Evolutionary conservation across 2,888 invertebrate species (phyloP), one percentile per base, ranked within the genome.

Genomic region (Kryphioiulus occultus): DNA sequence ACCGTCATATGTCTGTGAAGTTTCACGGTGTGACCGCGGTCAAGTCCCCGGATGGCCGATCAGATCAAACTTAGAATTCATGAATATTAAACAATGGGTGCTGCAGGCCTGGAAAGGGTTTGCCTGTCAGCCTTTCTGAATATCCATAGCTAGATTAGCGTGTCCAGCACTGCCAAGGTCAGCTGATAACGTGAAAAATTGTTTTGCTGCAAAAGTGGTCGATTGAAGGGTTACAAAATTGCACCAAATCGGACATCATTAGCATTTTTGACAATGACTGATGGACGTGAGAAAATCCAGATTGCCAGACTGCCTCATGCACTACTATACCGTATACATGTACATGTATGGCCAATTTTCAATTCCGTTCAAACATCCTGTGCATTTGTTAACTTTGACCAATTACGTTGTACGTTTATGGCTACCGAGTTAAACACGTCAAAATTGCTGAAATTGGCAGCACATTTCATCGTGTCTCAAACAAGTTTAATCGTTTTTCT

Each of bases 201-300:
- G 53, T n/a, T 53, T 53, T 53, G 17, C n/a, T 53, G 19, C 12
- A 19, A 53, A 53, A 53, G 17, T 53, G 53, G 53, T 53, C 53
- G 17, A 53, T 53, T 53, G 53, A n/a, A 17, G 12, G 53, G 12
- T 19, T 53, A 53, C 19, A n/a, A 53, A 53, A 53, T 1, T n/a
- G 7, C 53, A 12, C 53, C 19, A 53, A 53, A 53, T 53, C 53
- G 53, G 53, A 53, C 53, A 10, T 17, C n/a, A 53, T 53, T 53
- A 53, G 53, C 53, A 53, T 53, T 53, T 53, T 53, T 53, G 53
- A 53, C 53, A 53, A 53, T 53, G 53, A 53, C 53, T 53, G 53
- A 53, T 53, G 53, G 53, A 53, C 7, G n/a, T 17, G n/a, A 53
- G 53, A 7, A 19, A 53, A 53, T 53, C n/a, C 1, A 19, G 53